Conservation (phyloP, 2,113 vertebrate genomes). For the Malurus melanocephalus region DNA sequence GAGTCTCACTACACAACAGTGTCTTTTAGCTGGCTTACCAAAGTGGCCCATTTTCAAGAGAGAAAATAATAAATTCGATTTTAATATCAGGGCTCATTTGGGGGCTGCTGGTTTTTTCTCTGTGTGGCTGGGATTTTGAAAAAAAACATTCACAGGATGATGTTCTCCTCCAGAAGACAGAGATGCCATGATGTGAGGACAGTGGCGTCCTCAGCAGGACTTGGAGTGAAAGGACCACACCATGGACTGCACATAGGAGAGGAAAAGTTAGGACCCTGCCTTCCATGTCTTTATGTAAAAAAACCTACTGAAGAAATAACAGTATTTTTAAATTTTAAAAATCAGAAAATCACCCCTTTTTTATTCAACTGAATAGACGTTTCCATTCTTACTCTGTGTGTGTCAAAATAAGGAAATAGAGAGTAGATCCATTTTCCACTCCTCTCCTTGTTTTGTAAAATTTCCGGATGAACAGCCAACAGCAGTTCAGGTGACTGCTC, state of each 20-base stretch:
- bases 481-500: neutral
- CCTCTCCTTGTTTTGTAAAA: neutral
- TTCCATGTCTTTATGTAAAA: neutral
- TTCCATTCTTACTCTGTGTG: neutral
- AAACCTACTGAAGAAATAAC: neutral
- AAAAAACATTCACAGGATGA: neutral
- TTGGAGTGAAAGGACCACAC: too few relatives aligned
- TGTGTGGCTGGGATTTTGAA: neutral
- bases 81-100: neutral
- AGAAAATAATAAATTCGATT: constrained; percentile 9
- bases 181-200: neutral
- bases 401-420: neutral
- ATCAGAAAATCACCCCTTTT: neutral
- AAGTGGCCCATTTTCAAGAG: neutral
- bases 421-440: neutral
- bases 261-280: neutral
- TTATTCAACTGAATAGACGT: neutral
- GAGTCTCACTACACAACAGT: neutral
- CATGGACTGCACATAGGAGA: neutral
- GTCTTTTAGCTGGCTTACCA: neutral
- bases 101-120: neutral
- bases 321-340: neutral
- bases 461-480: neutral
- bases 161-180: neutral
- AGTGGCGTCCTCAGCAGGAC: neutral